These are phyloP conservation scores for Climacteris rufus DNA, from an alignment of 2,113 vertebrate genomes.

Conservation along the genomic window DNA sequence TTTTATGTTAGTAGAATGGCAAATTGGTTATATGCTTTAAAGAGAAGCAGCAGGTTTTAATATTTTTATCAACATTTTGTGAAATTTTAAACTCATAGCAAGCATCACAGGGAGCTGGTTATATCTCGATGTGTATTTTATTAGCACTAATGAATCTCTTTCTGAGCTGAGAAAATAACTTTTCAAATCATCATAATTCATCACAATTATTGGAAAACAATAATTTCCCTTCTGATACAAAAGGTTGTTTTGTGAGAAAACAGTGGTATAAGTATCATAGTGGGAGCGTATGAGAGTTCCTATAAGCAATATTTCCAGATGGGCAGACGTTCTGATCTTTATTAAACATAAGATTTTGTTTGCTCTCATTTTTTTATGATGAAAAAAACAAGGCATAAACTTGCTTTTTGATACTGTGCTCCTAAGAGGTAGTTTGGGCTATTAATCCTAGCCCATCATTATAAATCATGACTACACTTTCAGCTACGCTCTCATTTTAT, in stretches of 20 bases:
- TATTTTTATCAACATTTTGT: slow-evolving; percentile 19
- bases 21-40: not conserved
- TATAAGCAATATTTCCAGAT: slow-evolving; percentile 27
- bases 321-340: slow-evolving; percentile 7
- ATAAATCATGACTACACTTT: not conserved
- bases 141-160: not conserved
- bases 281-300: not conserved
- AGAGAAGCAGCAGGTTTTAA: slow-evolving; percentile 14
- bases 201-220: slow-evolving; percentile 17
- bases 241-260: slow-evolving; percentile 30
- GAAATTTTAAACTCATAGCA: slow-evolving; percentile 7
- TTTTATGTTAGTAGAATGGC: not conserved
- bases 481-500: not conserved
- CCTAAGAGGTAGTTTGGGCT: not conserved
- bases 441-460: not conserved
- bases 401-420: not conserved
- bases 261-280: not conserved
- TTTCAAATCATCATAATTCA: slow-evolving; percentile 2
- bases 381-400: not conserved
- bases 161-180: slow-evolving; percentile 2
- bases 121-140: not conserved
- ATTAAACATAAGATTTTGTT: slow-evolving; percentile 22
- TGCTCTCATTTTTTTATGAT: not conserved
- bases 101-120: not conserved
- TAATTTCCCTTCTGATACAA: slow-evolving; percentile 28